Evolutionary conservation across 2,797 vertebrate genomes (phyloP).

Genomic region (Sebastes diaconus): DNA sequence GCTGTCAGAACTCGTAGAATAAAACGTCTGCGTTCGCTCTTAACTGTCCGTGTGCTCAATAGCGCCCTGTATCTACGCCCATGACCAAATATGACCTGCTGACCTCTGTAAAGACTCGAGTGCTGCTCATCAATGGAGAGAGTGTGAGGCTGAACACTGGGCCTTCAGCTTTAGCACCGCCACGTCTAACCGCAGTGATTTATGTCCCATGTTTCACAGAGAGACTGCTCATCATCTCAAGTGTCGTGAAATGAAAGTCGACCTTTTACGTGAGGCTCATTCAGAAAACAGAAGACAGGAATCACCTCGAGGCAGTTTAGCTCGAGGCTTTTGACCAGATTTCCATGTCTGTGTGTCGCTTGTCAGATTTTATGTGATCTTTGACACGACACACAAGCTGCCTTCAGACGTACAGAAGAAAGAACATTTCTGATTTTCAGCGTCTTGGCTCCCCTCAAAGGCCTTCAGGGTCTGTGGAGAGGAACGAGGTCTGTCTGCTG

Average conservation of each 20-base stretch:
- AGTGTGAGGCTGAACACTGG: constrained; percentile 64
- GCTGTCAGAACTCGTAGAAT: background rate
- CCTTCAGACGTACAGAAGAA: background rate
- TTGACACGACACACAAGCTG: constrained; percentile 2
- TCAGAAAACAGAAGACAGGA: constrained; percentile 13
- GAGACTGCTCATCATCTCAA: background rate
- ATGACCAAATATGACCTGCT: constrained; percentile 55
- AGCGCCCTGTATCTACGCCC: constrained; percentile 32
- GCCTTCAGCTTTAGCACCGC: constrained; percentile 37
- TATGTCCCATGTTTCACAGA: constrained; percentile 22
- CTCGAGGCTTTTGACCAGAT: constrained; percentile 1
- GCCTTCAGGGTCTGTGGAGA: constrained; percentile 15
- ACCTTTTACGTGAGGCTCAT: constrained; percentile 14
- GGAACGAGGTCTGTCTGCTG: constrained; percentile 26
- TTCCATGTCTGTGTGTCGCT: background rate
- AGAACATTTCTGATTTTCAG: constrained; percentile 28
- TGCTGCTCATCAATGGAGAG: constrained; percentile 62
- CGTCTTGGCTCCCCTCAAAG: constrained; percentile 4
- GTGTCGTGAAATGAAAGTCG: constrained; percentile 20
- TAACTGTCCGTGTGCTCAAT: constrained; percentile 42
- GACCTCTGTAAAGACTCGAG: constrained; percentile 50
- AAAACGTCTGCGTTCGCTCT: constrained; percentile 13
- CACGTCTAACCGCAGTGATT: constrained; percentile 33
- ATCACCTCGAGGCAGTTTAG: background rate
- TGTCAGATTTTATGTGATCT: constrained; percentile 3